phyloP scores from a whole-genome alignment of 1,140 invertebrate species.

The Mactra quadrangularis region DNA sequence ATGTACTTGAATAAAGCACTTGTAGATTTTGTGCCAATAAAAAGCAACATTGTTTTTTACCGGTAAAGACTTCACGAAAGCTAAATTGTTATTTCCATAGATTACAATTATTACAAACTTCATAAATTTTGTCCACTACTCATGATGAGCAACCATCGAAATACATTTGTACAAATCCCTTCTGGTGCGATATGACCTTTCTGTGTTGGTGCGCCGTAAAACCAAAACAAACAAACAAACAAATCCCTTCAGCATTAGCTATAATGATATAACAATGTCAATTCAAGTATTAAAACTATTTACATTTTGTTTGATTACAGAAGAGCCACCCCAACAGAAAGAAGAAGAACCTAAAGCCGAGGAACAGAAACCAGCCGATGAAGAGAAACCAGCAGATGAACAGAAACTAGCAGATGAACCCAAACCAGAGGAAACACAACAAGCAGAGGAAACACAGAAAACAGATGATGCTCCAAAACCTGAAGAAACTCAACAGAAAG shows the following conservation, averaged over 20 bases:
- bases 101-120: no score
- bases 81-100: no score
- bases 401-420: conserved; percentile 1
- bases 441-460: conserved; percentile 30
- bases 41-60: no score
- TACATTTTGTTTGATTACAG: not conserved
- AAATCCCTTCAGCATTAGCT: not conserved
- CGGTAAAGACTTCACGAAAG: no score
- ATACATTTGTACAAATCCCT: no score
- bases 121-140: not conserved
- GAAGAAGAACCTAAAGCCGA: conserved; percentile 24
- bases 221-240: not conserved
- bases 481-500: not conserved
- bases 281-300: not conserved
- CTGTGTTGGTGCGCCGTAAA: no score
- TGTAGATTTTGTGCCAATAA: no score
- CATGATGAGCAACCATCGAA: no score
- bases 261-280: not conserved
- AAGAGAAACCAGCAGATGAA: conserved; percentile 30
- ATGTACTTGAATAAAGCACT: no score
- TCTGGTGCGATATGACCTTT: not conserved
- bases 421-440: conserved; percentile 7
- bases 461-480: conserved; percentile 26
- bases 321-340: not conserved
- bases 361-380: conserved; percentile 29